Conservation (phyloP, 1,140 invertebrate genomes). For the Pantala flavescens region DNA sequence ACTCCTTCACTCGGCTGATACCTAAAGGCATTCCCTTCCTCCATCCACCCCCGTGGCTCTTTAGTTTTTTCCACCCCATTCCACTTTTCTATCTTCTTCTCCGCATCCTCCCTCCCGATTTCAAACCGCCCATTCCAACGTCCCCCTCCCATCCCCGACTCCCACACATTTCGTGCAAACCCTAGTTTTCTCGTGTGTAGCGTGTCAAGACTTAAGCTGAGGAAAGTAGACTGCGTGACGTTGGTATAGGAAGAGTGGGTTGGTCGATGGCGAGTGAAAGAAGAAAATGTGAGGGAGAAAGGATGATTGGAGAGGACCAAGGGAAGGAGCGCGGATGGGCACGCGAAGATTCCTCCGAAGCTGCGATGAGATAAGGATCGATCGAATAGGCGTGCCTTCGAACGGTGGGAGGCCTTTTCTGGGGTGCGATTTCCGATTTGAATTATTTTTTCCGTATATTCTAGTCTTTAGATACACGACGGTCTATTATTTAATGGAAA, state of each 20-base stretch:
- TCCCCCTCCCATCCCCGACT: neutral
- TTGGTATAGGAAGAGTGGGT: neutral
- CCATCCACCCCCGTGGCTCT: slow-evolving; percentile 14
- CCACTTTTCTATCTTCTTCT: slow-evolving; percentile 4
- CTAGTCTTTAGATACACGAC: too few relatives aligned
- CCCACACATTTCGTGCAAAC: neutral
- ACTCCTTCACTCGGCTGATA: slow-evolving; percentile 2
- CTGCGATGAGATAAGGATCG: neutral
- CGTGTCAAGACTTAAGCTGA: neutral
- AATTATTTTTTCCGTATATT: neutral
- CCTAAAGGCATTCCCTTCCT: neutral
- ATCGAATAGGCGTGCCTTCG: neutral
- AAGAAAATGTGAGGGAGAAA: neutral
- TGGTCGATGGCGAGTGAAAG: neutral
- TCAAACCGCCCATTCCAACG: neutral
- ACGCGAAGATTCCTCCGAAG: neutral
- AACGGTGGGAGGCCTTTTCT: neutral
- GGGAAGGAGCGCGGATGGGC: neutral
- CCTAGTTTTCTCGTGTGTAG: slow-evolving; percentile 1
- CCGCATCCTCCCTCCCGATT: neutral
- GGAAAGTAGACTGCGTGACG: slow-evolving; percentile 3
- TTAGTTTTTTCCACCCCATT: neutral
- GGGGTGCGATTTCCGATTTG: neutral
- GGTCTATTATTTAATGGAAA: too few relatives aligned
- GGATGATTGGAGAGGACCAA: neutral